These are phyloP conservation scores for Rhodophaea formosa DNA, from an alignment of 2,888 invertebrate genomes.

Conservation along the genomic window DNA sequence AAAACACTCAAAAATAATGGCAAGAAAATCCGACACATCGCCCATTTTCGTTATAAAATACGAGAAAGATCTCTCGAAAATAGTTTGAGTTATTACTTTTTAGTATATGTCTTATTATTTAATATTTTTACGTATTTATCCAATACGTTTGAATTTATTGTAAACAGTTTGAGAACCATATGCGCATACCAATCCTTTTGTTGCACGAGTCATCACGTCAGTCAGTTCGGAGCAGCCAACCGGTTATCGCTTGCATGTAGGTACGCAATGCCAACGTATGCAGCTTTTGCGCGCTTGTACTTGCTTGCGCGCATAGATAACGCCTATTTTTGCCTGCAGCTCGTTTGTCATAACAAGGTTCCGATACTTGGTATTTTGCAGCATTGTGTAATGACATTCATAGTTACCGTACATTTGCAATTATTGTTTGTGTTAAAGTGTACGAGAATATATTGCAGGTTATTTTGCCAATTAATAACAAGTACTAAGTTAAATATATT, in stretches of 20 bases:
- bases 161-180: constrained; percentile 10
- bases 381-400: background rate
- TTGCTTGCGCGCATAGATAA: background rate
- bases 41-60: constrained; percentile 24
- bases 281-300: background rate
- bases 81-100: background rate
- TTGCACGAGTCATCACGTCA: background rate
- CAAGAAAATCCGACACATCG: constrained; percentile 24
- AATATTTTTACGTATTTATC: background rate
- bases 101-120: background rate
- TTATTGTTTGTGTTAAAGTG: background rate
- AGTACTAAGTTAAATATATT: background rate
- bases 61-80: constrained; percentile 10
- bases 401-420: background rate
- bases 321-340: background rate
- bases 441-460: background rate
- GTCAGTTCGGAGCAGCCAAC: constrained; percentile 5
- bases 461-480: background rate
- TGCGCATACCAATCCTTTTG: background rate
- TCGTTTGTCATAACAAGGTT: background rate
- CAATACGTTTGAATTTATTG: background rate
- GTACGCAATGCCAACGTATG: background rate
- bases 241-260: background rate
- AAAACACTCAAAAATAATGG: no score
- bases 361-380: background rate